phyloP scores from a whole-genome alignment of 2,113 vertebrate species.

The Oryzias melastigma region DNA sequence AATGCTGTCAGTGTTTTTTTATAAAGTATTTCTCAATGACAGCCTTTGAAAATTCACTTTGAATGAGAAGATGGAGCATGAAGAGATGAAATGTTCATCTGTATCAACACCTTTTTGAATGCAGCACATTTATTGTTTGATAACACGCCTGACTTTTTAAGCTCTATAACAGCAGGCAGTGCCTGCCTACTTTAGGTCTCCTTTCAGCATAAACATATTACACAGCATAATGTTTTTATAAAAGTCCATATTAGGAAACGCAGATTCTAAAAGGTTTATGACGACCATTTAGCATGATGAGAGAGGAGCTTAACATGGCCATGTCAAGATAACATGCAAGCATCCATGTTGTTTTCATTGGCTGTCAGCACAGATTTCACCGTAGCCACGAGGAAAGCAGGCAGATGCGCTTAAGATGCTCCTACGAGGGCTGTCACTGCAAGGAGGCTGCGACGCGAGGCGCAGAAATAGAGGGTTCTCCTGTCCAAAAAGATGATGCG shows the following conservation, averaged over 20 bases:
- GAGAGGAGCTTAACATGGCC: conserved; percentile 79
- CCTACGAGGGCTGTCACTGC: conserved; percentile 67
- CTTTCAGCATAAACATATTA: conserved; percentile 72
- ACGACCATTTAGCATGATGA: conserved; percentile 78
- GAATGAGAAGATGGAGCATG: conserved; percentile 14
- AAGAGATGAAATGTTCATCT: conserved; percentile 25
- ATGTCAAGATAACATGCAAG: conserved; percentile 83
- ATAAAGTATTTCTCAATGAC: conserved; percentile 25
- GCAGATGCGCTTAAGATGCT: conserved; percentile 72
- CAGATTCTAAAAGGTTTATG: conserved; percentile 80
- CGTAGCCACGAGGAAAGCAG: conserved; percentile 67
- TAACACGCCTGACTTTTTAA: conserved; percentile 45
- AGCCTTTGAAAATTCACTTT: conserved; percentile 16
- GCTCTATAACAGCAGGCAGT: conserved; percentile 41
- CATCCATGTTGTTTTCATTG: conserved; percentile 81
- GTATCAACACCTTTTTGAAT: conserved; percentile 50
- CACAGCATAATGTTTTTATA: conserved; percentile 72
- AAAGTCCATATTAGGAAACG: conserved; percentile 74
- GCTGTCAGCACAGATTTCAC: conserved; percentile 83
- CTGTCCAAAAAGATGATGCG: conserved; percentile 68
- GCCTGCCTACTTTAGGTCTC: conserved; percentile 57
- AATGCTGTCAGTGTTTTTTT: conserved; percentile 8
- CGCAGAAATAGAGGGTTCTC: conserved; percentile 73
- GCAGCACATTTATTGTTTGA: conserved; percentile 41
- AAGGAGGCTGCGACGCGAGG: conserved; percentile 54